Base-by-base conservation (phyloP, 2,797 vertebrate genomes). In the Rhinella marina region DNA sequence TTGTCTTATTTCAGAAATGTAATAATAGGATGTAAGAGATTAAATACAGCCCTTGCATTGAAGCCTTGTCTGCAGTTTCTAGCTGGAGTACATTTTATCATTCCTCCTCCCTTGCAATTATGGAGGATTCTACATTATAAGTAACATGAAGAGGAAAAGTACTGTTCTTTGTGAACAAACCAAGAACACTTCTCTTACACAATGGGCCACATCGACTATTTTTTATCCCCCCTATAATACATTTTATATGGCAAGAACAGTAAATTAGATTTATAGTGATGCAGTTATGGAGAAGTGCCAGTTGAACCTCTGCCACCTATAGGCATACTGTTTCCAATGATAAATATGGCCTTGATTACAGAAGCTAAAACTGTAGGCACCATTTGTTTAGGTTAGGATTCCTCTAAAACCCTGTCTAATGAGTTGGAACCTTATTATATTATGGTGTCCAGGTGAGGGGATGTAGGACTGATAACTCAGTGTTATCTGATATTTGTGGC, bases 31-130 rank as follows among this genome's bases (percentile, higher is more conserved):
- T 81, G 78, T 81, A 29, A 61, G 54, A 87, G 56, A 48, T 70
- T 87, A 87, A 87, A 57, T 81, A 62, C 41, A 87, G 85, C 50
- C 52, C 62, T 75, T 81, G 32, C 77, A 73, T n/a, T 87, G 85
- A 87, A 32, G 27, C 73, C 41, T 77, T 87, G 85, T 61, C 78
- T 87, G 64, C 62, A 72, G 56, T 61, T 62, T 19, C 81, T 72
- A 73, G 66, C 52, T 81, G 23, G 50, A 16, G 19, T 84, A 57
- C 82, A 73, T 73, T 59, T 73, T 82, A 32, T 41, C 11, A 84
- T 73, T 59, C 54, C 48, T 54, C 64, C n/a, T 41, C 12, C 21
- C 52, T 73, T 54, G 59, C 54, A 56, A 84, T 84, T 84, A 68
- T 73, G 27, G 7, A 50, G n/a, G 29, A 21, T 73, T 57, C 57